A percentile compares a stretch with the other conserved stretches of the same genome.
phyloP scores from a whole-genome alignment of 2,888 invertebrate genomes.

The Aporophyla lueneburgensis region DNA sequence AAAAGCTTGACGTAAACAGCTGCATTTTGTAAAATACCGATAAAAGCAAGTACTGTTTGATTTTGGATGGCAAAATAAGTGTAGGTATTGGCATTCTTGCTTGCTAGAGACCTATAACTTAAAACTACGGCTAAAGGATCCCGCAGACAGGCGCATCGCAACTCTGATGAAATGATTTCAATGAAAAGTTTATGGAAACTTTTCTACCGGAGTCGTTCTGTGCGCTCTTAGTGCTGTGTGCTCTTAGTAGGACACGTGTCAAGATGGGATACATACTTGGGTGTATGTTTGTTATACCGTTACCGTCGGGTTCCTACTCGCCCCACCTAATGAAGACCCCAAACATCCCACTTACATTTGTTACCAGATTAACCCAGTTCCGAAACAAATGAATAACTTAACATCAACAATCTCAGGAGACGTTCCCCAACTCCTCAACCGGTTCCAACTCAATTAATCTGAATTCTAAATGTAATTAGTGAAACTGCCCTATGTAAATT shows the following conservation, averaged over 20 bases:
- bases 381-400: conserved; percentile 55
- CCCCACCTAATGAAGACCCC: conserved; percentile 21
- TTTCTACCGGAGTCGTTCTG: too few relatives aligned
- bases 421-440: conserved; percentile 25
- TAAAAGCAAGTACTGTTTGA: not conserved
- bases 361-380: conserved; percentile 33
- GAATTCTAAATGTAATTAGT: conserved; percentile 50
- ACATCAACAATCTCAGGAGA: conserved; percentile 36
- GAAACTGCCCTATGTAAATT: conserved; percentile 11
- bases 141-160: too few relatives aligned
- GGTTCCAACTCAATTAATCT: conserved; percentile 35
- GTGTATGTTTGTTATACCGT: not conserved
- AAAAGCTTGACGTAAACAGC: not conserved
- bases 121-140: too few relatives aligned
- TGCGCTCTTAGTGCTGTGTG: too few relatives aligned
- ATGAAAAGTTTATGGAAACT: too few relatives aligned
- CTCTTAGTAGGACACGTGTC: too few relatives aligned
- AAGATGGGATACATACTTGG: not conserved
- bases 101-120: too few relatives aligned
- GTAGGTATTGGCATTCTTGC: too few relatives aligned
- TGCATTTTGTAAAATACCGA: not conserved
- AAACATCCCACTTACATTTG: conserved; percentile 19
- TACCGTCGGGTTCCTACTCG: not conserved
- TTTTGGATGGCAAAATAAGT: not conserved
- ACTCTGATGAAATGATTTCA: too few relatives aligned